Evolutionary conservation across 2,888 invertebrate species (phyloP), one percentile per base, ranked within the genome.

Genomic region (Apamea epomidion): DNA sequence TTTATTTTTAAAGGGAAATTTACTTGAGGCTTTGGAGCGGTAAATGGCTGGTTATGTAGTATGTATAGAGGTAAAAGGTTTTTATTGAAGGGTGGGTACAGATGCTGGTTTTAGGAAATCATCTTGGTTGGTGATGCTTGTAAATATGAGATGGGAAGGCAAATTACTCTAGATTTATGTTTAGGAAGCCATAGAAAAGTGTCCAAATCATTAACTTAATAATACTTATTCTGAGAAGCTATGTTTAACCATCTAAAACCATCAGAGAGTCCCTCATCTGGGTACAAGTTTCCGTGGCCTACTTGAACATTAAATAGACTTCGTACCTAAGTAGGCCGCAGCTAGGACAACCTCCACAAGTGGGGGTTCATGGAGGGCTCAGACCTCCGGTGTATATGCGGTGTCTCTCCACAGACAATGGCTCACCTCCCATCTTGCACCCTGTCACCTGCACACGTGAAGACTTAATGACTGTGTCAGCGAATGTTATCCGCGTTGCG

Each of bases 1-100:
- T 87, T 90, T 89, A 89, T 86, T 90, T 90, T 90, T 86, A 80
- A 88, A 86, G 80, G 78, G 81, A 84, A 84, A 88, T 86, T 81
- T 81, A 81, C 80, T 87, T 73, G 64, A 75, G 62, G 76, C 74
- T 84, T 76, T 77, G 58, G 67, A 14, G 58, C 60, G 54, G 86
- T 82, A 85, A 85, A 85, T 85, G 48, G 78, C 29, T 64, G 58
- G 69, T 18, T 78, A 83, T 82, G 71, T 82, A 54, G 71, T 54
- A 54, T n/a, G 73, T 69, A 48, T 78, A 21, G 25, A 29, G 10
- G 1, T 73, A 67, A 51, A 37, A 78, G 78, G n/a, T 58, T 68
- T 42, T 62, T 37, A 8, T 72, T 54, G 0, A 45, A 29, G 29
- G 29, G 25, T 68, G 25, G 21, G n/a, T 25, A 45, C 4, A 62